These are phyloP conservation scores for Lemur catta DNA, from an alignment of 2,797 vertebrate genomes.

Conservation along the genomic window DNA sequence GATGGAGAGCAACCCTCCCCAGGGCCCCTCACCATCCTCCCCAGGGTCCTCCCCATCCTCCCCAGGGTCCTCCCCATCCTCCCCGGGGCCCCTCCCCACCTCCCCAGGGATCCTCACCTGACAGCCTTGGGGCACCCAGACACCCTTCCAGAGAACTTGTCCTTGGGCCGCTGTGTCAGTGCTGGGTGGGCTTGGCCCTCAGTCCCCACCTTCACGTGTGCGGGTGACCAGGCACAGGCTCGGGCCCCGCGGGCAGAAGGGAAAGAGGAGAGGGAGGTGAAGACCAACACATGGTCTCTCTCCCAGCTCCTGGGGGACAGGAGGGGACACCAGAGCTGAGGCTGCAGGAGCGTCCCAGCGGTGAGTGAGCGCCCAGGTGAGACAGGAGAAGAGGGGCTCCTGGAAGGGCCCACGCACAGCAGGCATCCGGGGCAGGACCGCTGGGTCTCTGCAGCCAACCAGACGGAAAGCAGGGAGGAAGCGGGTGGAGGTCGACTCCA, in stretches of 20 bases:
- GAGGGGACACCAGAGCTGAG: neutral
- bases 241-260: neutral
- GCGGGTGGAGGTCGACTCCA: neutral
- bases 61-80: too few species aligned
- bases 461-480: neutral
- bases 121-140: fast-evolving
- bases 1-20: neutral
- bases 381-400: neutral
- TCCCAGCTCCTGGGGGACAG: neutral
- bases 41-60: too few species aligned
- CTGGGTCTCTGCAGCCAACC: neutral
- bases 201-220: neutral
- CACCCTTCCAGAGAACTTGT: fast-evolving
- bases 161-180: neutral
- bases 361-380: too few species aligned
- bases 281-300: neutral
- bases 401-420: neutral
- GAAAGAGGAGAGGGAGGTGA: neutral
- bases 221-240: neutral
- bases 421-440: fast-evolving
- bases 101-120: too few species aligned
- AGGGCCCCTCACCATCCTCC: too few species aligned
- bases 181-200: neutral
- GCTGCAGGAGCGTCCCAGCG: neutral
- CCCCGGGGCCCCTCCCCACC: too few species aligned